Conservation (phyloP, 2,113 vertebrate genomes). For the Eudorcas thomsonii region DNA sequence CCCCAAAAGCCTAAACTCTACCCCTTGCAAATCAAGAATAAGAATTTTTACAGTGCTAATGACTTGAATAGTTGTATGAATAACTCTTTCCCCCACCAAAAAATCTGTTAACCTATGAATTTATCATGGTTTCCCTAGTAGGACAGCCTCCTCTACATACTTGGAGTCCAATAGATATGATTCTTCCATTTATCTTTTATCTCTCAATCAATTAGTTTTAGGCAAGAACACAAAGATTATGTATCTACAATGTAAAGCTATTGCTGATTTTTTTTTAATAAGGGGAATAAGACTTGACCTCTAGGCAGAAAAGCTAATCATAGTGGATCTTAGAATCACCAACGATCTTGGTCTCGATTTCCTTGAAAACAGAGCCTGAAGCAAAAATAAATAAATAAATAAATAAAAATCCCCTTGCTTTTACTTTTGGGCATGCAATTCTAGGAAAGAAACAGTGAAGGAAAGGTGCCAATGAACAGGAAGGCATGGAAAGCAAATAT, state of each 20-base stretch:
- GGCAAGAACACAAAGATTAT: neutral
- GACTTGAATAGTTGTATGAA: neutral
- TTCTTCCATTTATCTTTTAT: neutral
- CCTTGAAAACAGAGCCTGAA: neutral
- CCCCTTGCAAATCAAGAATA: constrained; percentile 20
- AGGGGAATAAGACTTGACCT: neutral
- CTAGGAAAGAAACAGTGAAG: neutral
- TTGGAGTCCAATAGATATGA: neutral
- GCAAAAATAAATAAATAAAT: neutral
- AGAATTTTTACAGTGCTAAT: constrained; percentile 25
- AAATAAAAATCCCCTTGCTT: neutral
- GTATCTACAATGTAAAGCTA: neutral
- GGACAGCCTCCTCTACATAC: neutral
- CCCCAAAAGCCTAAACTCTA: neutral
- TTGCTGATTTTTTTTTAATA: neutral
- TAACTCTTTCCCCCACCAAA: neutral
- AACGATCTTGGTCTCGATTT: neutral
- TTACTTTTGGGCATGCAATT: neutral
- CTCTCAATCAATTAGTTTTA: neutral
- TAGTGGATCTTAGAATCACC: neutral
- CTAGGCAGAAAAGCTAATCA: neutral
- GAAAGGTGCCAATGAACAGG: neutral
- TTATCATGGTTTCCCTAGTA: neutral
- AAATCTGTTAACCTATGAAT: neutral
- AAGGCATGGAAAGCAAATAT: neutral